Evolutionary conservation across 1,140 invertebrate species (phyloP), one percentile per base, ranked within the genome.

Genomic region (Diprion similis): DNA sequence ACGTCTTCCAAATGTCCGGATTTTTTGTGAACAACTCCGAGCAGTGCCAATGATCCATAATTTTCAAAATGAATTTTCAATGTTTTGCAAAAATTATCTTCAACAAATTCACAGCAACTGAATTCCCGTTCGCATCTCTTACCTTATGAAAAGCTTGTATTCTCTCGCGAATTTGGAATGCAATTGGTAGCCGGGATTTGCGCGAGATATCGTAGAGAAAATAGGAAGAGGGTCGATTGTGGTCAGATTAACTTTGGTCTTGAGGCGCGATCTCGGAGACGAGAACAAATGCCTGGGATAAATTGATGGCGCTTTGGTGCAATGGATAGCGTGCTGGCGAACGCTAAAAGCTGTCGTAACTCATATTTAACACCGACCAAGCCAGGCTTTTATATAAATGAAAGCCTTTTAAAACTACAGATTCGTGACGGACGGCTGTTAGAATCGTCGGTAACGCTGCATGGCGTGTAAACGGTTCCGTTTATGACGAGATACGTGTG

Each of bases 361-460:
- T 84, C 81, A 83, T 83, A 84, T 83, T 84, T 84, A 84, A 82
- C 81, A 78, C 75, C 75, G 79, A 81, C 82, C 83, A 77, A 77
- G 70, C 76, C 73, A 75, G 76, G 81, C 79, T 83, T 84, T 84
- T 80, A 81, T 70, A 76, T 79, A 78, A 81, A 83, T 80, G 81
- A 80, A 81, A 77, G 80, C 81, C 77, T 46, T 82, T 79, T 73
- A 78, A 82, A 79, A 80, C 76, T 73, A 72, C 71, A 74, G 69
- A 80, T 83, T 82, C 78, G 79, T 81, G 80, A 82, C 77, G 73
- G 66, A 47, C 65, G 75, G 77, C 74, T 81, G 80, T 81, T 81
- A 81, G 74, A 78, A 78, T 77, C 66, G 73, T 59, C 75, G 67
- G 15, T 19, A 11, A 68, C 67, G 67, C 11, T 18, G 18, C 1